Evolutionary conservation across 30 jellyfish, hydroid and myxozoan genomes (phyloP).

Genomic region (Rhopilema esculentum): DNA sequence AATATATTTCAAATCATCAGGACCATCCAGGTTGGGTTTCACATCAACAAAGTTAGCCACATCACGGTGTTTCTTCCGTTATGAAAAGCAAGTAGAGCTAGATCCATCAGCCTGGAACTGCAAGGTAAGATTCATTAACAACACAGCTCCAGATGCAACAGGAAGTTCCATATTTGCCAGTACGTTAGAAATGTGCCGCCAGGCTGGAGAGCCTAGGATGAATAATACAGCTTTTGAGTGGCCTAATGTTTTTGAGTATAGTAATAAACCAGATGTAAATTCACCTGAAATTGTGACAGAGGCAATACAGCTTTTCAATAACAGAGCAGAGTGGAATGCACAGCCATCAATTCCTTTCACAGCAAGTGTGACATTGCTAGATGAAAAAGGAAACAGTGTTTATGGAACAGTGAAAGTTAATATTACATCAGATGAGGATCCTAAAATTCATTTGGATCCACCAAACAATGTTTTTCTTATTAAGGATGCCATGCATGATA

Average conservation of each 20-base stretch:
- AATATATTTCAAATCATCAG: slow-evolving; percentile 55
- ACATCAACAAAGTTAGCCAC: slow-evolving; percentile 65
- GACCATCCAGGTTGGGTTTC: slow-evolving; percentile 80
- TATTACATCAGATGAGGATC: slow-evolving; percentile 16
- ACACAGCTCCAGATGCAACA: slow-evolving; percentile 83
- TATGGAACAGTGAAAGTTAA: slow-evolving; percentile 62
- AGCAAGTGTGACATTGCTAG: slow-evolving; percentile 60
- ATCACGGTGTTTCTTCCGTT: slow-evolving; percentile 67
- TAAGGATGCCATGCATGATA: slow-evolving; percentile 56
- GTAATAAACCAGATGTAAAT: slow-evolving; percentile 28
- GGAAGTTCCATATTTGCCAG: slow-evolving; percentile 83
- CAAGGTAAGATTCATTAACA: slow-evolving; percentile 59
- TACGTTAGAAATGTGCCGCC: slow-evolving; percentile 78
- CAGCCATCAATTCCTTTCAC: slow-evolving; percentile 76
- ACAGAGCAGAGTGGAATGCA: slow-evolving; percentile 59
- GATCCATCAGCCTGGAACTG: slow-evolving; percentile 72
- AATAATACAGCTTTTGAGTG: slow-evolving; percentile 66
- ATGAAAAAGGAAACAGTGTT: slow-evolving; percentile 80
- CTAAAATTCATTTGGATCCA: slow-evolving; percentile 72
- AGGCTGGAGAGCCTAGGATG: slow-evolving; percentile 55
- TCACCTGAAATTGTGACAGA: slow-evolving; percentile 79
- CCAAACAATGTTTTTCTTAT: slow-evolving; percentile 62
- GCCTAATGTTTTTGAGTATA: slow-evolving; percentile 47
- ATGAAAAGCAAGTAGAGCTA: slow-evolving; percentile 30
- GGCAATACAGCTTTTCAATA: slow-evolving; percentile 45